Percentiles rank a stretch among this genome's conserved stretches.
Conservation (phyloP, 2,113 vertebrate genomes). For the Trematocara stigmaticum region DNA sequence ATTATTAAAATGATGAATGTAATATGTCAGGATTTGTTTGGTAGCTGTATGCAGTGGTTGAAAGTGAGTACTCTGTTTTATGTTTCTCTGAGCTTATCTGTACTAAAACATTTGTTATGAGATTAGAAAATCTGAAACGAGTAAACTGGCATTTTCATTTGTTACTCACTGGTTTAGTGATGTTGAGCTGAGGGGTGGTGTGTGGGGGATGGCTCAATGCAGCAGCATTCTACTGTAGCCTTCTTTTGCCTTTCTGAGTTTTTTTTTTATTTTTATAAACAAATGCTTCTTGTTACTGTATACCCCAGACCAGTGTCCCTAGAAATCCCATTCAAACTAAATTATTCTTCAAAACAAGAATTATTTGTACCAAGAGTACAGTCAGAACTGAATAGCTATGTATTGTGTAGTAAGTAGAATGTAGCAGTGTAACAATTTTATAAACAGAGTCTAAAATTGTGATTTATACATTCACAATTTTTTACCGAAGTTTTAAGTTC, state of each 20-base stretch:
- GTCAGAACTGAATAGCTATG: not conserved
- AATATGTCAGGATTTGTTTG: not conserved
- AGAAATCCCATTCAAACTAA: not conserved
- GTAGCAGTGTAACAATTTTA: not conserved
- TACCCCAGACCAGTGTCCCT: not conserved
- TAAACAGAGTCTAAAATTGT: not conserved
- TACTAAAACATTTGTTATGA: not conserved
- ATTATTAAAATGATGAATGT: not conserved
- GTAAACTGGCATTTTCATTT: not conserved
- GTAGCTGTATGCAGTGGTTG: not conserved
- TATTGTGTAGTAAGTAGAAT: not conserved
- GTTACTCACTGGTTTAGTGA: not conserved
- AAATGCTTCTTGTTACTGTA: not conserved
- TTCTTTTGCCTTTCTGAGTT: not conserved
- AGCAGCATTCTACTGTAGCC: not conserved
- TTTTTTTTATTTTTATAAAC: not conserved
- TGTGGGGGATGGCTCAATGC: not conserved
- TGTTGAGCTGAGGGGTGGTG: not conserved
- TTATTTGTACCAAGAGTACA: not conserved
- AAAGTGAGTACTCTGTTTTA: not conserved
- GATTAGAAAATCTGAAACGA: not conserved
- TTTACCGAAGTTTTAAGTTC: not conserved
- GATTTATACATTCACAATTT: not conserved
- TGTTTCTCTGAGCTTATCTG: not conserved
- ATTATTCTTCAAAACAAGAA: not conserved